These are phyloP conservation scores for Semaprochilodus insignis DNA, from an alignment of 2,797 vertebrate species.

Conservation along the genomic window DNA sequence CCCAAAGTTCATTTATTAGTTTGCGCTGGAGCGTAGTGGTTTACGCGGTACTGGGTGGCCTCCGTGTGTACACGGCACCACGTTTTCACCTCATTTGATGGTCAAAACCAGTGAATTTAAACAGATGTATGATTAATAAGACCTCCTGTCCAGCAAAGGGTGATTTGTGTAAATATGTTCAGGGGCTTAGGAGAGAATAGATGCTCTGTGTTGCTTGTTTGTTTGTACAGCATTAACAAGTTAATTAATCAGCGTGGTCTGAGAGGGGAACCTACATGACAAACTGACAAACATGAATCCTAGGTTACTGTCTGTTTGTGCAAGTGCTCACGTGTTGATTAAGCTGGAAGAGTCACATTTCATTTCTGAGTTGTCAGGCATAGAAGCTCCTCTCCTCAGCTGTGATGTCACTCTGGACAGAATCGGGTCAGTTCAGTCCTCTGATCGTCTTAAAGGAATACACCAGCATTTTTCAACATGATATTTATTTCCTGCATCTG, in stretches of 20 bases:
- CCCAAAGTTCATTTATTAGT: conserved; percentile 56
- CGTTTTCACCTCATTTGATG: conserved; percentile 51
- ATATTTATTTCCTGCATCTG: neutral
- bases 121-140: conserved; percentile 44
- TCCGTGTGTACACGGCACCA: conserved; percentile 15
- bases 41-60: conserved; percentile 44
- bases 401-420: conserved; percentile 53
- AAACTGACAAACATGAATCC: conserved; percentile 45
- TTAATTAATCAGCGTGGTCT: neutral
- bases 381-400: conserved; percentile 38
- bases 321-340: neutral
- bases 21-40: conserved; percentile 45
- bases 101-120: conserved; percentile 44
- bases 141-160: neutral
- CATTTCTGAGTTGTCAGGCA: conserved; percentile 26
- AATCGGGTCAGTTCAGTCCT: conserved; percentile 52
- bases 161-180: conserved; percentile 29
- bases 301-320: conserved; percentile 47
- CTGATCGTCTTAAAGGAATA: conserved; percentile 9
- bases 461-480: neutral
- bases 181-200: neutral
- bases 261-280: neutral
- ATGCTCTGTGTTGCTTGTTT: conserved; percentile 3
- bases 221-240: conserved; percentile 2
- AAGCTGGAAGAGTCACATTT: conserved; percentile 11